Base-by-base conservation (phyloP, 2,888 invertebrate species). In the Clostera curtula region DNA sequence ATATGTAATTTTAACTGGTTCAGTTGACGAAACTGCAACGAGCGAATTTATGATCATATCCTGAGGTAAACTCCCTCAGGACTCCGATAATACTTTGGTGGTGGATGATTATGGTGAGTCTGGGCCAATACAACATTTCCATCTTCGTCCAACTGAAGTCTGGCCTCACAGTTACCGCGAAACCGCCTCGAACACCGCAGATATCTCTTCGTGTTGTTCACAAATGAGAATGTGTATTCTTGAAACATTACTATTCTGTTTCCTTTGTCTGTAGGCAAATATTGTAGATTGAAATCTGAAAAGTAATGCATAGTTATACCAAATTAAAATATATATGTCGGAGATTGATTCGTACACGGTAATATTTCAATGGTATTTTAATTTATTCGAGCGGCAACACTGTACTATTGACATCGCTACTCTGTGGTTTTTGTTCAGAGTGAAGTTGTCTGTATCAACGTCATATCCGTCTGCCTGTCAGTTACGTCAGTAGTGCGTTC, bases 131-230 rank as follows among this genome's bases (percentile, higher is more conserved):
- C 10, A 1, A 49, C 34, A 0, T 1, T 12, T 1, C 49, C 46
- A 2, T 14, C 3, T 5, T 38, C 26, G 15, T 49, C 29, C 2
- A 56, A 21, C 1, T 36, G 30, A 12, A 56, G 24, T 8, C 29
- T 50, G 2, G 57, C 56, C 24, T 43, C 29, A 14, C 58, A 58
- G 12, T 52, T 50, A 2, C 48, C 55, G 3, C 49, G 37, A 3
- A 31, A 15, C 10, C 40, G 38, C 17, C 36, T 58, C 0, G 63
- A 64, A 20, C 66, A 65, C 3, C 55, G 31, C 8, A 65, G 38
- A 10, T 50, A 45, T 21, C 19, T 49, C 25, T 32, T 56, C 2
- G 25, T 32, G 19, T 34, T 49, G 11, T 48, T 41, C 10, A 35
- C 10, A 13, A 39, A 54, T 2, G 52, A 54, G 36, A 48, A 63